These are phyloP conservation scores for Parnassius apollo DNA, from an alignment of 2,888 invertebrate genomes.

Conservation along the genomic window DNA sequence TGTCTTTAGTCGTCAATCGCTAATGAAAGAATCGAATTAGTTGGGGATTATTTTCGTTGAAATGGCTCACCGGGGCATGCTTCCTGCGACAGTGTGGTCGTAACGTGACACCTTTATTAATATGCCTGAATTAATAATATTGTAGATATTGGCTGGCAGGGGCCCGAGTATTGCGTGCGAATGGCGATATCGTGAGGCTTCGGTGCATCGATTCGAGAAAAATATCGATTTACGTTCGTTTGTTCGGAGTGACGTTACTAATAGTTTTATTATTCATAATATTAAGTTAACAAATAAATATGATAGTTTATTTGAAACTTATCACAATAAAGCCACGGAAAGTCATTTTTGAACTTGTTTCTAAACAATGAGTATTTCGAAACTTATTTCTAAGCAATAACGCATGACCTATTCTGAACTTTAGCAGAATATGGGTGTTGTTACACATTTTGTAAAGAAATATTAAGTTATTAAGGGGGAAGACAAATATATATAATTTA, in stretches of 20 bases:
- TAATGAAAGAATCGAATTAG: conserved; percentile 57
- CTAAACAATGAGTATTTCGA: too few relatives aligned
- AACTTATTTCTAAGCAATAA: too few relatives aligned
- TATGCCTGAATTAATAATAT: conserved; percentile 79
- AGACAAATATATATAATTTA: too few relatives aligned
- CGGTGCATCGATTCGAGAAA: conserved; percentile 63
- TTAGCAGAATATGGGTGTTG: too few relatives aligned
- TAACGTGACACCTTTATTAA: conserved; percentile 73
- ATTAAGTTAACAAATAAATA: not conserved
- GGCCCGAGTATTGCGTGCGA: conserved; percentile 71
- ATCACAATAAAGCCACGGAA: too few relatives aligned
- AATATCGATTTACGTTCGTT: conserved; percentile 68
- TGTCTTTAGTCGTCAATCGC: conserved; percentile 42
- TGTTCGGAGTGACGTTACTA: conserved; percentile 20
- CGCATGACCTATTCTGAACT: too few relatives aligned
- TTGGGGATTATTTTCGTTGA: conserved; percentile 71
- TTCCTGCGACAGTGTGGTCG: conserved; percentile 80
- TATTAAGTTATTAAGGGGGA: too few relatives aligned
- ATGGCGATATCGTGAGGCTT: conserved; percentile 70
- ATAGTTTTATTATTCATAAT: conserved; percentile 15
- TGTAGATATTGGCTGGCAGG: conserved; percentile 70
- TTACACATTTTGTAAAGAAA: too few relatives aligned
- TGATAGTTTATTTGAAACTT: too few relatives aligned
- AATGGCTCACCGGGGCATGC: conserved; percentile 71
- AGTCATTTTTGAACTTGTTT: too few relatives aligned